Conservation (phyloP, 2,888 invertebrate species). For the Cylloceria caligata region DNA sequence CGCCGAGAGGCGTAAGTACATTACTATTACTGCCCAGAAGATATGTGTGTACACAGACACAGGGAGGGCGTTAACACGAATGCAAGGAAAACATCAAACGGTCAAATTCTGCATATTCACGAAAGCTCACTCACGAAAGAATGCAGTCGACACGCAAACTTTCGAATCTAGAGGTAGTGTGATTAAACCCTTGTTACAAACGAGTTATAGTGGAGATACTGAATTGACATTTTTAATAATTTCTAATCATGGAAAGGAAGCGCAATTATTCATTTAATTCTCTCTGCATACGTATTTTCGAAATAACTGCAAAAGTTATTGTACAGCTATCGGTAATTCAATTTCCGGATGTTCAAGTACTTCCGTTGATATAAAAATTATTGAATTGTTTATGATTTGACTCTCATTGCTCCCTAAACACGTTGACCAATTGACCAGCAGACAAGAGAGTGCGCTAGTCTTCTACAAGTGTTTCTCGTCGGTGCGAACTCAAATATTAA, state of each 20-base stretch:
- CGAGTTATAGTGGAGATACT: neutral
- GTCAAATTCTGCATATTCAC: slow-evolving; percentile 30
- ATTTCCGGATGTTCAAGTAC: neutral
- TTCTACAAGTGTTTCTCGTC: slow-evolving; percentile 51
- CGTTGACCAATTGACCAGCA: neutral
- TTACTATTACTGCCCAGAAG: slow-evolving; percentile 45
- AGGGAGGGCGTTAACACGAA: slow-evolving; percentile 24
- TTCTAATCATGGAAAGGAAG: neutral
- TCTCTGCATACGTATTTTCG: neutral
- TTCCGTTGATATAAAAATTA: neutral
- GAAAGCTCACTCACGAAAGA: neutral
- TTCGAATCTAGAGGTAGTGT: neutral
- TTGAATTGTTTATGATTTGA: neutral
- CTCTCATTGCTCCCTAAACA: neutral
- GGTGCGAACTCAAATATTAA: slow-evolving; percentile 71
- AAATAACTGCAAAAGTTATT: neutral
- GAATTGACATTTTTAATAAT: neutral
- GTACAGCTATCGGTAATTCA: neutral
- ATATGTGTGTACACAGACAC: slow-evolving; percentile 13
- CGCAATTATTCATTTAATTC: neutral
- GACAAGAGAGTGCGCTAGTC: neutral
- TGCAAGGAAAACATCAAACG: slow-evolving; percentile 28
- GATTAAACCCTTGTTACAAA: neutral
- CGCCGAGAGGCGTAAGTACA: slow-evolving; percentile 75
- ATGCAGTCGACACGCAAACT: neutral